Conservation (phyloP, 1,140 invertebrate species). For the Drosophila subobscura region DNA sequence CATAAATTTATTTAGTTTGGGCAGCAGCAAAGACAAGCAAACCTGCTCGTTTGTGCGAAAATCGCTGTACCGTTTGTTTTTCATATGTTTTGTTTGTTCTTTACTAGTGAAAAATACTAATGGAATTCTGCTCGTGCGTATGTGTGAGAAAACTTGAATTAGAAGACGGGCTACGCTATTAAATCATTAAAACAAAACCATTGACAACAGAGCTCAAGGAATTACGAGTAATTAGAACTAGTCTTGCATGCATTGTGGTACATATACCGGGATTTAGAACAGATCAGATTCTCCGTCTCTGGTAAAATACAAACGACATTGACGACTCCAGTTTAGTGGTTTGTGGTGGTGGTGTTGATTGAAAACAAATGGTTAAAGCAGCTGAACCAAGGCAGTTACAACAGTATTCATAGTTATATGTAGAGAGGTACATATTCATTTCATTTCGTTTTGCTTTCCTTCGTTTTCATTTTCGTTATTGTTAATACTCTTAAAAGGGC, state of each 20-base stretch:
- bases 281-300: constrained; percentile 21
- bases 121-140: constrained; percentile 65
- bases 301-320: constrained; percentile 53
- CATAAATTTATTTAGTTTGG: constrained; percentile 33
- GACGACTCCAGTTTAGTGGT: constrained; percentile 51
- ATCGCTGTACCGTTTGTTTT: constrained; percentile 35
- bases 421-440: constrained; percentile 53
- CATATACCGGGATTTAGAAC: constrained; percentile 28
- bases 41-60: constrained; percentile 35
- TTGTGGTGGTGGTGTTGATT: constrained; percentile 20
- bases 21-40: constrained; percentile 38
- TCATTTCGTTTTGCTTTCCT: constrained; percentile 31
- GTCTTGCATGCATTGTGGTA: background rate
- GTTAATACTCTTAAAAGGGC: constrained; percentile 77
- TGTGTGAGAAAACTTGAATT: constrained; percentile 26
- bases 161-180: constrained; percentile 5
- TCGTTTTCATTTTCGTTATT: constrained; percentile 47
- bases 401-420: constrained; percentile 67
- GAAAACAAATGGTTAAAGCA: constrained; percentile 69
- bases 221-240: constrained; percentile 4
- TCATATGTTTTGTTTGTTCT: constrained; percentile 34
- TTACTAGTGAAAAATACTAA: constrained; percentile 64
- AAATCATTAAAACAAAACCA: constrained; percentile 5
- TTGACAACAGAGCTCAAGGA: constrained; percentile 8
- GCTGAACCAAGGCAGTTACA: constrained; percentile 77